Conservation (phyloP, 2,888 invertebrate species). For the Cantharis flavilabris region DNA sequence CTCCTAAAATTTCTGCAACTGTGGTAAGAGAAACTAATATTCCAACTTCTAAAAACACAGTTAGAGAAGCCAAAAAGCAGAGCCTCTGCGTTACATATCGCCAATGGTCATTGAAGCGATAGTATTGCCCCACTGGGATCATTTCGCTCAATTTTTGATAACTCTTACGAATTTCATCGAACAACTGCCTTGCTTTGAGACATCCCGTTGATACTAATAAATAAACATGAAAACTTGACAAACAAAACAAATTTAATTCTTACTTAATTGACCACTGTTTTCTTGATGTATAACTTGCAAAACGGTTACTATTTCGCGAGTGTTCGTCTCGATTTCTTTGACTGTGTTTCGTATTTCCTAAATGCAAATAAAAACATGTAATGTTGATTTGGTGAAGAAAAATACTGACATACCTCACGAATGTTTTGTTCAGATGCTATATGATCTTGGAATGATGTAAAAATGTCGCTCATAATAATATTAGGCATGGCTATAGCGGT, state of each 20-base stretch:
- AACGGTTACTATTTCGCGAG: slow-evolving; percentile 77
- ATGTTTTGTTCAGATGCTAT: slow-evolving; percentile 78
- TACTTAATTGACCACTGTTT: slow-evolving; percentile 68
- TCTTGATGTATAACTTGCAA: slow-evolving; percentile 83
- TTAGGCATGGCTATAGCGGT: slow-evolving; percentile 50
- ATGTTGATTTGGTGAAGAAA: background rate
- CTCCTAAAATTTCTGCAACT: slow-evolving; percentile 76
- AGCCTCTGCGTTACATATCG: slow-evolving; percentile 78
- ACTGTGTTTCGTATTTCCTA: slow-evolving; percentile 72
- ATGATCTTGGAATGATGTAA: slow-evolving; percentile 77
- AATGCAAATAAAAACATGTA: slow-evolving; percentile 26
- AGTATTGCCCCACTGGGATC: slow-evolving; percentile 79
- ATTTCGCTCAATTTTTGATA: slow-evolving; percentile 67
- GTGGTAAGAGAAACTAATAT: slow-evolving; percentile 74
- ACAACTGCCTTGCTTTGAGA: slow-evolving; percentile 49
- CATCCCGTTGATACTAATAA: slow-evolving; percentile 25
- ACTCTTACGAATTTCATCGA: slow-evolving; percentile 67
- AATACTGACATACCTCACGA: slow-evolving; percentile 67
- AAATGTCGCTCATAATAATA: slow-evolving; percentile 63
- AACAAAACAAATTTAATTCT: slow-evolving; percentile 45
- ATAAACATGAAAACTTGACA: slow-evolving; percentile 10
- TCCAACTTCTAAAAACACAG: slow-evolving; percentile 80
- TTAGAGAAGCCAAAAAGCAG: slow-evolving; percentile 76
- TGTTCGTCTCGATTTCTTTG: slow-evolving; percentile 76
- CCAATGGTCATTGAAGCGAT: slow-evolving; percentile 90